phyloP scores from a whole-genome alignment of 1,140 invertebrate genomes.

The Triops cancriformis region DNA sequence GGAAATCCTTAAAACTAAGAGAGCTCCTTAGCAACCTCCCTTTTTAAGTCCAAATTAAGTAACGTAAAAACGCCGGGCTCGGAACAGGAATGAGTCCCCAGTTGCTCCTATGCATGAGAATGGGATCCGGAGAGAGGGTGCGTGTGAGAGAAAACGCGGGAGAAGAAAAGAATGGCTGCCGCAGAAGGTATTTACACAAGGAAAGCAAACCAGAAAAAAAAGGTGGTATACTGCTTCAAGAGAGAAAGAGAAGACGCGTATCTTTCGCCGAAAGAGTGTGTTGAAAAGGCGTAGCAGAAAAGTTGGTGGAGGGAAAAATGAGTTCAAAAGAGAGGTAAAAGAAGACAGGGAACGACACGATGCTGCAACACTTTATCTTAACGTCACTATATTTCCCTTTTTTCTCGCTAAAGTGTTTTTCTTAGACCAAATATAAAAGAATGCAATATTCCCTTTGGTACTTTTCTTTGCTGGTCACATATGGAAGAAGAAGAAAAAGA shows the following conservation, averaged over 20 bases:
- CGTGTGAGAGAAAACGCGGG: neutral
- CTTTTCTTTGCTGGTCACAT: neutral
- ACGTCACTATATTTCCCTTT: neutral
- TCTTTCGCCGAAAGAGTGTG: neutral
- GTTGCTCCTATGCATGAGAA: neutral
- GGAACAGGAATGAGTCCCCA: neutral
- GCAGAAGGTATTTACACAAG: neutral
- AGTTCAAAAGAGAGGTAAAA: neutral
- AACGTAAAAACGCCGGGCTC: neutral
- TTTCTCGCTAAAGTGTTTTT: neutral
- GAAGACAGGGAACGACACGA: neutral
- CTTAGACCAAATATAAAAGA: constrained; percentile 7
- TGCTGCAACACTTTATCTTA: neutral
- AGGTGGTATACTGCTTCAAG: no score
- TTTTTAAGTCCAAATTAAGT: constrained; percentile 2
- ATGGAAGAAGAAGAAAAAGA: neutral
- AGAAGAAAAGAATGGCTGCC: neutral
- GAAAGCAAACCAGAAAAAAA: neutral
- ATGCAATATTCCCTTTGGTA: neutral
- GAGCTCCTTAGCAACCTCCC: neutral
- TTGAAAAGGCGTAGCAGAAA: neutral
- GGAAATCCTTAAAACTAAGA: neutral
- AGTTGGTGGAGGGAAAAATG: neutral
- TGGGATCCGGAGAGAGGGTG: neutral
- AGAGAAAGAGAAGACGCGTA: no score